Evolutionary conservation across 2,113 vertebrate genomes (phyloP).

Genomic region (Conger conger): DNA sequence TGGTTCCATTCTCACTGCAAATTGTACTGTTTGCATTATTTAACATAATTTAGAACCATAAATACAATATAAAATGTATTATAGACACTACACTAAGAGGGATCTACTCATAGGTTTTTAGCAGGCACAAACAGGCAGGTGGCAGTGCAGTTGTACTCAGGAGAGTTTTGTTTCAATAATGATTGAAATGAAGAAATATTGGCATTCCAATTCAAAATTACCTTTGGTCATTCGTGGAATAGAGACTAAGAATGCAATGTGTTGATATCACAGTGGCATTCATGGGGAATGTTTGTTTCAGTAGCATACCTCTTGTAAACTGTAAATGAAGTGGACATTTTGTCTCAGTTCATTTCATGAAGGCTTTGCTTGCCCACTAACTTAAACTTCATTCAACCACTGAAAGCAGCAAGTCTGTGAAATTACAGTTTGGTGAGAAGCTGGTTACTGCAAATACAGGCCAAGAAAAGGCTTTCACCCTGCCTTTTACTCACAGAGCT

Average conservation of each 20-base stretch:
- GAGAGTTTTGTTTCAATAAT: background rate
- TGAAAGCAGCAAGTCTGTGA: background rate
- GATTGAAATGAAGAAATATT: background rate
- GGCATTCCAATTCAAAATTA: background rate
- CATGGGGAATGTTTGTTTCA: background rate
- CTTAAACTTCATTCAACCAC: background rate
- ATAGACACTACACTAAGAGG: background rate
- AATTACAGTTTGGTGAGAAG: slow-evolving; percentile 11
- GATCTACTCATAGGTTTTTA: background rate
- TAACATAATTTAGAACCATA: background rate
- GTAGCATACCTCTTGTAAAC: background rate
- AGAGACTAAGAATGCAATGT: background rate
- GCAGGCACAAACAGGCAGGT: background rate
- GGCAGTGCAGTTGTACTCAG: background rate
- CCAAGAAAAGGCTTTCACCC: slow-evolving; percentile 71
- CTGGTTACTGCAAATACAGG: slow-evolving; percentile 33
- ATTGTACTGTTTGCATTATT: background rate
- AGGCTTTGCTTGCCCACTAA: background rate
- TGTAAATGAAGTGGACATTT: background rate
- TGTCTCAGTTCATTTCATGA: background rate
- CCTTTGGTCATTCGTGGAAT: background rate
- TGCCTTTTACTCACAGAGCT: slow-evolving; percentile 79
- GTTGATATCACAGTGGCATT: background rate
- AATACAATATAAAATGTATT: background rate
- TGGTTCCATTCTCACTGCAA: background rate